Conservation (phyloP, 2,113 vertebrate species). For the Misgurnus anguillicaudatus region DNA sequence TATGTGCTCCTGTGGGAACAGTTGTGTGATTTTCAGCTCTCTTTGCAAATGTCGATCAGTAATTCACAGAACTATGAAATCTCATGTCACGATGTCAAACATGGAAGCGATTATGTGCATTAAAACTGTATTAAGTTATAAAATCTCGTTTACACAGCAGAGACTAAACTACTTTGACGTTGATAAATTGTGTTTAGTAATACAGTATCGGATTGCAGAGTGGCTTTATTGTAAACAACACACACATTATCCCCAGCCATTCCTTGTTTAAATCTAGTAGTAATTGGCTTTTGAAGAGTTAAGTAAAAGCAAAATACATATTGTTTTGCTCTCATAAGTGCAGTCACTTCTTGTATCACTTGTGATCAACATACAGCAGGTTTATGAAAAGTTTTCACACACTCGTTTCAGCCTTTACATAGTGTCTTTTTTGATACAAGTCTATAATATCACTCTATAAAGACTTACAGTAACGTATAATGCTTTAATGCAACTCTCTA, state of each 20-base stretch:
- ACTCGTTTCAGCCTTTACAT: not conserved
- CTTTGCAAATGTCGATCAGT: slow-evolving; percentile 36
- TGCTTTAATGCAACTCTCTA: not conserved
- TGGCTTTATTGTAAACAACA: not conserved
- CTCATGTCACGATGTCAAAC: not conserved
- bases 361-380: not conserved
- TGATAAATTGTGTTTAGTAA: slow-evolving; percentile 2
- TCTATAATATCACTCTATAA: slow-evolving; percentile 48
- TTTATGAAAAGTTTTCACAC: slow-evolving; percentile 1
- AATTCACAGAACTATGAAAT: slow-evolving; percentile 25
- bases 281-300: too few species aligned
- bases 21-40: slow-evolving; percentile 28
- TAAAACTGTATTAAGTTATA: not conserved
- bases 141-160: not conserved
- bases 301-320: not conserved
- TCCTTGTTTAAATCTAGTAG: not conserved
- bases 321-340: not conserved
- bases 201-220: not conserved
- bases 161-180: not conserved
- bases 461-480: too few species aligned
- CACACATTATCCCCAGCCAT: not conserved
- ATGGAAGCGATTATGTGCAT: not conserved
- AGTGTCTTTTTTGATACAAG: slow-evolving; percentile 10
- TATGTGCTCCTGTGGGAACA: slow-evolving; percentile 12
- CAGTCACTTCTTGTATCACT: not conserved